These are phyloP conservation scores for Lethenteron reissneri DNA, from an alignment of 2,113 vertebrate species.

Conservation along the genomic window DNA sequence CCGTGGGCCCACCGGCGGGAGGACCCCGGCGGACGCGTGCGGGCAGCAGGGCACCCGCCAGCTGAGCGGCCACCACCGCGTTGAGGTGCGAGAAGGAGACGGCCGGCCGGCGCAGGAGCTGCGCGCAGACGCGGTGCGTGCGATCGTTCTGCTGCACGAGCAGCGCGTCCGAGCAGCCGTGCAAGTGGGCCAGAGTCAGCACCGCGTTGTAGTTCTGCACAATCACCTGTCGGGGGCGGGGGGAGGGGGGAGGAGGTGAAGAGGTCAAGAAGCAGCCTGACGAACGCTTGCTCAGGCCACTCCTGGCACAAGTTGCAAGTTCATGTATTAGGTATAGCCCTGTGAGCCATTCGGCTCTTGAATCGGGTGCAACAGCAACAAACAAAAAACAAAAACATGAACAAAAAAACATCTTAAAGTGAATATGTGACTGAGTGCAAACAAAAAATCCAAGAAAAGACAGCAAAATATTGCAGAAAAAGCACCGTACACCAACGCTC, in stretches of 20 bases:
- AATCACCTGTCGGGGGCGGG: slow-evolving; percentile 44
- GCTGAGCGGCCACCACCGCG: slow-evolving; percentile 61
- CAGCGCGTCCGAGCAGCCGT: slow-evolving; percentile 64
- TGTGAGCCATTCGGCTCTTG: too few species aligned
- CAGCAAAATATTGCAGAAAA: too few species aligned
- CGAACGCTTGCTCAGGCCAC: too few species aligned
- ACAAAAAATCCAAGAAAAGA: too few species aligned
- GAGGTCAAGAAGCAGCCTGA: not conserved
- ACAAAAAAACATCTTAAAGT: too few species aligned
- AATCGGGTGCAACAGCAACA: too few species aligned
- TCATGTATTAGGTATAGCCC: too few species aligned
- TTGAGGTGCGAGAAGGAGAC: slow-evolving; percentile 69
- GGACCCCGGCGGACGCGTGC: slow-evolving; percentile 6
- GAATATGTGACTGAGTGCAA: too few species aligned
- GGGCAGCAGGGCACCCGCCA: slow-evolving; percentile 66
- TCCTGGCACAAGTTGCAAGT: too few species aligned
- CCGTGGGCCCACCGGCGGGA: not conserved
- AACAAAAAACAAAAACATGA: slow-evolving; percentile 8
- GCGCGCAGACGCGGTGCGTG: slow-evolving; percentile 57
- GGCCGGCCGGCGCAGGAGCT: slow-evolving; percentile 38
- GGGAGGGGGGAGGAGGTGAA: not conserved
- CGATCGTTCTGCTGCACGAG: slow-evolving; percentile 78
- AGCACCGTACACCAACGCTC: too few species aligned
- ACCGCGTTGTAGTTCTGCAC: slow-evolving; percentile 93
- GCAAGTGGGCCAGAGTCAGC: slow-evolving; percentile 63